Conservation (phyloP, 2,113 vertebrate species). For the Sporophila hypoxantha region DNA sequence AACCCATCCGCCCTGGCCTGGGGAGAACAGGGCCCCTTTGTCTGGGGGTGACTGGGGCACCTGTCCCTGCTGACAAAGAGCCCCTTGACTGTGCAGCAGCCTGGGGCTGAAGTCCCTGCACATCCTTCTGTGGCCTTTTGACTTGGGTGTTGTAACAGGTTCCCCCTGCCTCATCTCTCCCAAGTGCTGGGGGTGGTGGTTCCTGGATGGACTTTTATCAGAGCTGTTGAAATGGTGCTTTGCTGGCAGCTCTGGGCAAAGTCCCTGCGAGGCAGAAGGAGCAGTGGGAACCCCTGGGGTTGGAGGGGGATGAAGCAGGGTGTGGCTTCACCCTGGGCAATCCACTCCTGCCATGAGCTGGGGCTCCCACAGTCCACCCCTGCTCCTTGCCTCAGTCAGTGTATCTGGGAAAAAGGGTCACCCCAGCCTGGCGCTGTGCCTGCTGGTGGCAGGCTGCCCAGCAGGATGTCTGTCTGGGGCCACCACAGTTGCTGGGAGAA, state of each 20-base stretch:
- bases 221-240: neutral
- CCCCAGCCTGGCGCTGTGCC: neutral
- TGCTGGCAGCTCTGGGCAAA: slow-evolving; percentile 25
- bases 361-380: neutral
- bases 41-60: neutral
- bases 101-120: neutral
- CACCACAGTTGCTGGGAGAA: neutral
- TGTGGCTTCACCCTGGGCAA: neutral
- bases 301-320: neutral
- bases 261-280: neutral
- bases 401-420: neutral
- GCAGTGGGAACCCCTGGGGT: neutral
- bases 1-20: neutral
- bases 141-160: neutral
- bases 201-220: slow-evolving; percentile 32
- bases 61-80: slow-evolving; percentile 33
- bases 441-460: neutral
- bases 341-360: neutral
- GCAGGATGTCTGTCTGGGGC: neutral
- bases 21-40: slow-evolving; percentile 45
- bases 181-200: neutral
- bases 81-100: neutral
- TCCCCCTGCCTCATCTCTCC: fast-evolving
- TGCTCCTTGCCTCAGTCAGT: neutral
- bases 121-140: neutral